Base-by-base conservation (phyloP, 2,888 invertebrate genomes). In the Digitonthophagus gazella region DNA sequence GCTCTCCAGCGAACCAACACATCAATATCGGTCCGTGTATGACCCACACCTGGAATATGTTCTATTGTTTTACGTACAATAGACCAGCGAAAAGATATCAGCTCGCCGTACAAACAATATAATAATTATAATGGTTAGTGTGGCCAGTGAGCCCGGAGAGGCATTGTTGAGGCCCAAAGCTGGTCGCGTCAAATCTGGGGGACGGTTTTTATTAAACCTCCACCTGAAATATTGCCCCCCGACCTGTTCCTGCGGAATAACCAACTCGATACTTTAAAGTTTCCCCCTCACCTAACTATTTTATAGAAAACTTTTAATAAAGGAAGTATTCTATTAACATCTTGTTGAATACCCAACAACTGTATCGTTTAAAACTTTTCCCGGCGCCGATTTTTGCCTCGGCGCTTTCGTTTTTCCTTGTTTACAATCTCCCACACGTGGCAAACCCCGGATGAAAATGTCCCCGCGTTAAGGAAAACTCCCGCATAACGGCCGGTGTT, bases 1-100 rank as follows among this genome's bases (percentile, higher is more conserved):
- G 69, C 71, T 74, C 74, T 74, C 75, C 70, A 64, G 74, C 71
- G 75, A 69, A 73, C 72, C 73, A 71, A 72, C 68, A 70, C 74
- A 73, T 75, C 74, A 73, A 74, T 74, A 73, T 72, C 71, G 69
- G 69, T 69, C 68, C 66, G 64, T 71, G 66, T 71, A 72, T 72
- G 73, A 64, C 67, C 68, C 72, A 73, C 72, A 74, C 70, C 71
- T 71, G 70, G 71, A 72, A 73, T 72, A 71, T 68, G 66, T 63
- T 68, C 73, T 69, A 75, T 75, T 75, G 75, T 75, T 75, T 72
- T 71, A 64, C 69, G 64, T 61, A 61, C 20, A 61, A 61, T 61
- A 18, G 61, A 20, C n/a, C 15, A 18, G 19, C 18, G 4, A 16
- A 19, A 61, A 61, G 61, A 61, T 61, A 61, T 61, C 61, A 61